Evolutionary conservation across 2,113 vertebrate genomes (phyloP).

Genomic region (Paratilapia polleni): DNA sequence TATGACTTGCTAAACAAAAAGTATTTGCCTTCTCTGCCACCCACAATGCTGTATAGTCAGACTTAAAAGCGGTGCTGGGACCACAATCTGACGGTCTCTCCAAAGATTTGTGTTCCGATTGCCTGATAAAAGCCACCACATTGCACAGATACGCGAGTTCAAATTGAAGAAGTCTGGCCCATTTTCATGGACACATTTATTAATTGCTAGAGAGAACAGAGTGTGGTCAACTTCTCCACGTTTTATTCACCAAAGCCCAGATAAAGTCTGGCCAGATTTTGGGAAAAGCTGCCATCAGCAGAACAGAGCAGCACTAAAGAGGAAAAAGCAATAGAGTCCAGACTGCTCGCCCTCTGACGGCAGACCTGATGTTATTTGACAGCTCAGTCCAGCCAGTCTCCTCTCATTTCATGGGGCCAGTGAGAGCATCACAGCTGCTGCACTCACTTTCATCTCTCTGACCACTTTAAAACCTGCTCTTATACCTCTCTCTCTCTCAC

Average conservation of each 20-base stretch:
- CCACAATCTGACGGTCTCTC: neutral
- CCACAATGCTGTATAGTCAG: conserved; percentile 15
- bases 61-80: conserved; percentile 18
- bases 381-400: conserved; percentile 31
- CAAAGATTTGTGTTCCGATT: neutral
- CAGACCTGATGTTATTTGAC: conserved; percentile 51
- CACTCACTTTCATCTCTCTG: conserved; percentile 13
- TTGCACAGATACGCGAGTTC: neutral
- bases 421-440: conserved; percentile 9
- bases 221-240: neutral
- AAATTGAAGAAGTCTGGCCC: neutral
- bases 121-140: conserved; percentile 2
- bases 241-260: neutral
- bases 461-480: neutral
- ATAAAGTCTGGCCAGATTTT: neutral
- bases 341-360: conserved; percentile 27
- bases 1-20: conserved; percentile 39
- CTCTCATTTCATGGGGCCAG: conserved; percentile 53
- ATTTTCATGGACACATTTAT: neutral
- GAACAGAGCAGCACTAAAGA: conserved; percentile 21
- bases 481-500: neutral
- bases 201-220: conserved; percentile 2
- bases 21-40: conserved; percentile 26
- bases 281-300: conserved; percentile 37
- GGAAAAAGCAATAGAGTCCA: conserved; percentile 7